Evolutionary conservation across 2,888 invertebrate genomes (phyloP).

Genomic region (Sceliomorpha sp.): DNA sequence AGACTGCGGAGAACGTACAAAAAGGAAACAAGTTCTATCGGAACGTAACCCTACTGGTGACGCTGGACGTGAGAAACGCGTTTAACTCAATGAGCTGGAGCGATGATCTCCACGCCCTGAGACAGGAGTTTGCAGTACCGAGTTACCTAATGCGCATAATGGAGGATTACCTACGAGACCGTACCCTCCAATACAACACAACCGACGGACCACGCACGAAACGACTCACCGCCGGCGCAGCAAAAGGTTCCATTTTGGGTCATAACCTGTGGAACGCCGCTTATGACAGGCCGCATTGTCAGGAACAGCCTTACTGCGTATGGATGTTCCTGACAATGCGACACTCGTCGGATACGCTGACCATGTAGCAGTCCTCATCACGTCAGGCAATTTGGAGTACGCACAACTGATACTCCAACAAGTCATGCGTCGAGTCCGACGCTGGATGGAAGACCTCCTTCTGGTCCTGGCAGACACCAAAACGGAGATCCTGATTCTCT

Average conservation of each 20-base stretch:
- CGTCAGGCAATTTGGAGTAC: no score
- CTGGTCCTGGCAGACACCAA: no score
- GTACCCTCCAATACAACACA: constrained; percentile 33
- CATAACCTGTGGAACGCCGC: constrained; percentile 52
- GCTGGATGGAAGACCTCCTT: no score
- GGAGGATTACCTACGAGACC: constrained; percentile 42
- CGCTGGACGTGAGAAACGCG: constrained; percentile 41
- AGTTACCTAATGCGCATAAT: constrained; percentile 42
- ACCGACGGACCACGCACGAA: constrained; percentile 22
- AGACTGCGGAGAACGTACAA: constrained; percentile 20
- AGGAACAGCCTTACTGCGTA: no score
- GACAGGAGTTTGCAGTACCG: constrained; percentile 21
- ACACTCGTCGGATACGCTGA: no score
- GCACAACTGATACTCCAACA: no score
- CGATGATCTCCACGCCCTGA: constrained; percentile 41
- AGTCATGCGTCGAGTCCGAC: no score
- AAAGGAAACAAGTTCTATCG: no score
- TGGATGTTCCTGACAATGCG: no score
- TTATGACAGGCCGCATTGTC: constrained; percentile 27
- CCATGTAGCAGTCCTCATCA: no score
- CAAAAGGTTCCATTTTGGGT: constrained; percentile 50
- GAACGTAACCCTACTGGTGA: constrained; percentile 2
- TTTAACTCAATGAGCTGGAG: constrained; percentile 55
- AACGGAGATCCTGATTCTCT: no score
- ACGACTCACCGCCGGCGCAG: constrained; percentile 32